Evolutionary conservation across 2,888 invertebrate species (phyloP).

Genomic region (Limnephilus lunatus): DNA sequence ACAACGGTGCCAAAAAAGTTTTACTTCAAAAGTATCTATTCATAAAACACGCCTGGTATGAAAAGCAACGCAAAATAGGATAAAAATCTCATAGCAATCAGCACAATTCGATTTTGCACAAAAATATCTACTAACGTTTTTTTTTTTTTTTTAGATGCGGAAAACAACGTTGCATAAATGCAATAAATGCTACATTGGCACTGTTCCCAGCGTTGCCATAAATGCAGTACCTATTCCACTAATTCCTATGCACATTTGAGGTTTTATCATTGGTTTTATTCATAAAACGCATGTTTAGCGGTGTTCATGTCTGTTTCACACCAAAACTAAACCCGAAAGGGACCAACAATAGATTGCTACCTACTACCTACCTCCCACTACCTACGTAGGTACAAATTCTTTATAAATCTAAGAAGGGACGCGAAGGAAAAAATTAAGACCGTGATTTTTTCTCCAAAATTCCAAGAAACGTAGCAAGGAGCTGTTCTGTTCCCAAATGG

Average conservation of each 20-base stretch:
- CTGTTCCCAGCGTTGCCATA: not conserved
- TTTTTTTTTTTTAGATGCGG: no score
- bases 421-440: slow-evolving; percentile 37
- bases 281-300: not conserved
- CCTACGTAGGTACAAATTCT: slow-evolving; percentile 22
- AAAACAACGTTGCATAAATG: no score
- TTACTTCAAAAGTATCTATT: no score
- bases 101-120: no score
- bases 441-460: slow-evolving; percentile 49
- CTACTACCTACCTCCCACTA: not conserved
- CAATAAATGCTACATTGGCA: not conserved
- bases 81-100: no score
- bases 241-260: not conserved
- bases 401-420: slow-evolving; percentile 20
- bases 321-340: slow-evolving; percentile 17
- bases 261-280: not conserved
- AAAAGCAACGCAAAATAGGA: no score
- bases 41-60: no score
- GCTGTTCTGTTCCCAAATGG: not conserved
- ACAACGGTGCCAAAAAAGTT: no score
- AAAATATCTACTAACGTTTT: no score
- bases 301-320: slow-evolving; percentile 42
- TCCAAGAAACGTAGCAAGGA: slow-evolving; percentile 41
- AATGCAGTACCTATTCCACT: no score
- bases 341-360: not conserved